Evolutionary conservation across 1,140 invertebrate genomes (phyloP), one percentile per base, ranked within the genome.

Genomic region (Macrocentrus cingulum): DNA sequence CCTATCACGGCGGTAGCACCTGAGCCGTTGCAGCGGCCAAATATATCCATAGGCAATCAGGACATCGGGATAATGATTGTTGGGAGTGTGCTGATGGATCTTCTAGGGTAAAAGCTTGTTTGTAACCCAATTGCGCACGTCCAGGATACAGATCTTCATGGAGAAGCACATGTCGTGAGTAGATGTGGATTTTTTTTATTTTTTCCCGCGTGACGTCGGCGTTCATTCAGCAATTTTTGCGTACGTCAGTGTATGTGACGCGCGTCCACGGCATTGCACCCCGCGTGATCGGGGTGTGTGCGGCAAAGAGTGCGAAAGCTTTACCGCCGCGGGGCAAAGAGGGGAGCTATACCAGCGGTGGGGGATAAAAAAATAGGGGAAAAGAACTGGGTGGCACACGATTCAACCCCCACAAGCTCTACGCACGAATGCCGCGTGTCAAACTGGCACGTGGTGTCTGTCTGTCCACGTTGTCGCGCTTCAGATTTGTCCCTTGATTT

Each of bases 161-260:
- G 15, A 16, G 29, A 34, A 50, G 25, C 18, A 23, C 36, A 9
- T 37, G n/a, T n/a, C n/a, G n/a, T n/a, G n/a, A n/a, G n/a, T n/a
- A n/a, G n/a, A n/a, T n/a, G n/a, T n/a, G n/a, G n/a, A n/a, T n/a
- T n/a, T n/a, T n/a, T n/a, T n/a, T n/a, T n/a, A n/a, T n/a, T n/a
- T n/a, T n/a, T n/a, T n/a, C 29, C 18, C 16, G 22, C 46, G 67
- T 80, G 78, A 79, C 78, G 76, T 79, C 76, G 74, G 67, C 69
- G 74, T 79, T 80, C 77, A 80, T 80, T 80, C 77, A 80, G 75
- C 72, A 77, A 79, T 79, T 77, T 79, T 79, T 77, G 73, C 74
- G 71, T 74, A 72, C 72, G 75, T 79, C 76, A 79, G 69, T 68
- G 42, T 41, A 44, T 23, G 53, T 51, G 53, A 52, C 48, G 19